Conservation (phyloP, 2,113 vertebrate genomes). For the Argyrosomus japonicus region DNA sequence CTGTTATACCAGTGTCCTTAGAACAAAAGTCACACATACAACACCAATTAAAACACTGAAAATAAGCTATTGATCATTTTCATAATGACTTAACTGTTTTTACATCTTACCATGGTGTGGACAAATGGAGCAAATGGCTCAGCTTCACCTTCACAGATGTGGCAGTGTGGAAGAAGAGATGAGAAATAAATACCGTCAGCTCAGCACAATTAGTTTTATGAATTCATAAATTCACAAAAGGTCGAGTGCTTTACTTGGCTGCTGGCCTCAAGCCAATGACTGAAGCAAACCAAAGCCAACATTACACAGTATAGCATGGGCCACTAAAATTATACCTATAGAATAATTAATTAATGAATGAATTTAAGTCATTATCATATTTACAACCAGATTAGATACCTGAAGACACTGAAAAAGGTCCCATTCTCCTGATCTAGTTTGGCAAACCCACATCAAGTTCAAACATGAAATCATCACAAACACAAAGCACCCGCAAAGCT, state of each 20-base stretch:
- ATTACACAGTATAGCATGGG: not conserved
- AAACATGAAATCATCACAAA: not conserved
- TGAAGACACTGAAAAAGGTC: not conserved
- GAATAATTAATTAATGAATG: not conserved
- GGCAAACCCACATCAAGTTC: not conserved
- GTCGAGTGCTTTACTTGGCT: slow-evolving; percentile 24
- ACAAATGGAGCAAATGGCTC: slow-evolving; percentile 7
- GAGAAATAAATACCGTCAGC: slow-evolving; percentile 31
- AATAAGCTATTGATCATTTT: not conserved
- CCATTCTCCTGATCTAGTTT: not conserved
- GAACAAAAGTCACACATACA: not conserved
- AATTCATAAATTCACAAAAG: slow-evolving; percentile 48
- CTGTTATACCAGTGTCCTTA: not conserved
- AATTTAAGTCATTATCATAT: not conserved
- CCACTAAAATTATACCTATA: not conserved
- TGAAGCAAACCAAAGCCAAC: slow-evolving; percentile 32
- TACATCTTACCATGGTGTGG: not conserved
- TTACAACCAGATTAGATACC: not conserved
- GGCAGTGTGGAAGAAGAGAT: not conserved
- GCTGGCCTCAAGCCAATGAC: slow-evolving; percentile 23
- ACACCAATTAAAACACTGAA: not conserved
- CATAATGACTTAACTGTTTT: not conserved
- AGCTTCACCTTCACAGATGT: slow-evolving; percentile 21
- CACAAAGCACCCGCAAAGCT: too few species aligned
- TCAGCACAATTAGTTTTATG: slow-evolving; percentile 47